Base-by-base conservation (phyloP, 2,888 invertebrate species). In the Subacronicta megacephala region DNA sequence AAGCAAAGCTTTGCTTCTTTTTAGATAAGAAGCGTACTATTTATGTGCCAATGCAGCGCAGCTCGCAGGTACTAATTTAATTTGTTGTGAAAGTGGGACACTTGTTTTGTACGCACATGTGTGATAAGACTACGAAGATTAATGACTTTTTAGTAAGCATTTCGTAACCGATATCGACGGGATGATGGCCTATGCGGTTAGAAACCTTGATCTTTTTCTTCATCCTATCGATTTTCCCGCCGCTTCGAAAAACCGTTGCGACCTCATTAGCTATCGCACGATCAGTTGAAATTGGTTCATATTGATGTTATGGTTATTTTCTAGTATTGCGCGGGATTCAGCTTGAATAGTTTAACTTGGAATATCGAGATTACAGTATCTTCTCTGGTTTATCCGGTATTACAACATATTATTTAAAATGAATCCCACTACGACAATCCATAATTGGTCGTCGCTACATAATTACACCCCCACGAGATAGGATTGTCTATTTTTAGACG, bases 1-100 rank as follows among this genome's bases (percentile, higher is more conserved):
- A 12, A 43, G 45, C 62, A 50, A 62, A 78, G 75, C 76, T 75
- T 65, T 57, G 58, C 71, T 61, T 67, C 71, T 55, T 70, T 57
- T 53, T 50, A 69, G 75, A 75, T 78, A 75, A 78, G 78, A 68
- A 55, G 52, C 70, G 47, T 46, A 52, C 54, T 71, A 75, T 72
- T 75, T 76, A 70, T 52, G 76, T 69, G 60, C 78, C 47, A 65
- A 61, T 69, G 61, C 55, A 41, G 69, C 54, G 59, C 69, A 77
- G 71, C 75, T 69, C 54, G 59, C 69, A 77, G 71, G 76, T 69
- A 79, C 70, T 72, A 77, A 79, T 77, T 78, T 62, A 77, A 78
- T 80, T 70, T 77, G 72, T 75, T 76, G 70, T 62, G 75, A 80
- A 82, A 83, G 76, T 83, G 54, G 83, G 65, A 52, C 82, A 72